Evolutionary conservation across 2,888 invertebrate species (phyloP).

Genomic region (Saturnia pavonia): DNA sequence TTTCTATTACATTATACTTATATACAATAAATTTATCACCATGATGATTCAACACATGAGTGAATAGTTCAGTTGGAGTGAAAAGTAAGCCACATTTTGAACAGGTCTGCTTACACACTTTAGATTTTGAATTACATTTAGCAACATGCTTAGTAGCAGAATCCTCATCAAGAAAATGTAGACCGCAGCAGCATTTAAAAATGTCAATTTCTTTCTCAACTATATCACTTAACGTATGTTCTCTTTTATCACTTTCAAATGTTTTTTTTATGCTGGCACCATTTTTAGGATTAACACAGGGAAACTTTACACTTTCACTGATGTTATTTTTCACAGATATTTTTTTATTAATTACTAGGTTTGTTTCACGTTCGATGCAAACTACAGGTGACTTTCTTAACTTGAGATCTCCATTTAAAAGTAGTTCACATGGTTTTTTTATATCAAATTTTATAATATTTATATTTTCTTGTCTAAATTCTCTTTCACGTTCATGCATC

Average conservation of each 20-base stretch:
- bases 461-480: constrained; percentile 14
- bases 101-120: constrained; percentile 4
- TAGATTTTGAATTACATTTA: constrained; percentile 5
- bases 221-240: not conserved
- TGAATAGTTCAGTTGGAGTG: constrained; percentile 8
- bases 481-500: not conserved
- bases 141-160: constrained; percentile 17
- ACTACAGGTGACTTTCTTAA: constrained; percentile 4
- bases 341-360: not conserved
- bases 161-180: constrained; percentile 14
- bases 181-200: constrained; percentile 14
- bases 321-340: not conserved
- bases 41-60: constrained; percentile 25
- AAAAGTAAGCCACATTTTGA: constrained; percentile 9
- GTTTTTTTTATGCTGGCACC: not conserved
- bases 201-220: not conserved
- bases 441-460: not conserved
- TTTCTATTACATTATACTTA: constrained; percentile 41
- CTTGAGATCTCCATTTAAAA: not conserved
- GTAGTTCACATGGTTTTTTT: not conserved
- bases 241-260: not conserved
- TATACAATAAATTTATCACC: not conserved
- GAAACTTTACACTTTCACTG: not conserved
- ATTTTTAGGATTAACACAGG: not conserved
- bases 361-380: not conserved